Evolutionary conservation across 2,113 vertebrate genomes (phyloP).

Genomic region (Forbesichthys papilliferus): DNA sequence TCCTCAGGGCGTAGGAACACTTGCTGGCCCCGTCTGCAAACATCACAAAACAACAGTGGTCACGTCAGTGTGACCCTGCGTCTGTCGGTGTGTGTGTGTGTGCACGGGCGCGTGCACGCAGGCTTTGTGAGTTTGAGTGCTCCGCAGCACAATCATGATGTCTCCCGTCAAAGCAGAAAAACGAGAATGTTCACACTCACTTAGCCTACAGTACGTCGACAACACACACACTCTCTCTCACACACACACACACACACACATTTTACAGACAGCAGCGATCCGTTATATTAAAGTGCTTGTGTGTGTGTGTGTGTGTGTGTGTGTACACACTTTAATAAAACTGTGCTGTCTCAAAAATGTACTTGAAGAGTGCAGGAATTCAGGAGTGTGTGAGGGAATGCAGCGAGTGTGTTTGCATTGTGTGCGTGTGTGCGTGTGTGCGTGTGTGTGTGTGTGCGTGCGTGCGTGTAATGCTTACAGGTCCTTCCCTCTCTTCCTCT

Average conservation of each 20-base stretch:
- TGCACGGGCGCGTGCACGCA: not conserved
- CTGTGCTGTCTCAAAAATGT: not conserved
- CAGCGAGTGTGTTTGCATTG: conserved; percentile 21
- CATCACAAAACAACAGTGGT: conserved; percentile 42
- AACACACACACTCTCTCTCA: no score
- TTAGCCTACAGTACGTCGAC: not conserved
- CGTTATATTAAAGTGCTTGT: no score
- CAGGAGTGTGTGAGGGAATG: conserved; percentile 55
- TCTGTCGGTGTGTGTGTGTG: not conserved
- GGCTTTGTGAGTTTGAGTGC: not conserved
- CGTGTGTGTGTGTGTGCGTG: conserved; percentile 16
- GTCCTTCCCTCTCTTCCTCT: conserved; percentile 74
- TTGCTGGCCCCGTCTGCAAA: conserved; percentile 73
- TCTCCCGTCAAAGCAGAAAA: conserved; percentile 3
- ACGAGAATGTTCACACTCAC: conserved; percentile 14
- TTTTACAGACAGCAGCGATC: no score
- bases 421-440: conserved; percentile 13
- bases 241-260: not conserved
- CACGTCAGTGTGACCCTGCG: not conserved
- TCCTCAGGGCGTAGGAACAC: conserved; percentile 73
- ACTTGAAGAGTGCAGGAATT: conserved; percentile 47
- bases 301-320: conserved; percentile 3
- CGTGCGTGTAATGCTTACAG: conserved; percentile 65
- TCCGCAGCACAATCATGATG: conserved; percentile 6
- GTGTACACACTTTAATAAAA: not conserved